phyloP scores from a whole-genome alignment of 2,888 invertebrate genomes.

The Tetragnatha montana region DNA sequence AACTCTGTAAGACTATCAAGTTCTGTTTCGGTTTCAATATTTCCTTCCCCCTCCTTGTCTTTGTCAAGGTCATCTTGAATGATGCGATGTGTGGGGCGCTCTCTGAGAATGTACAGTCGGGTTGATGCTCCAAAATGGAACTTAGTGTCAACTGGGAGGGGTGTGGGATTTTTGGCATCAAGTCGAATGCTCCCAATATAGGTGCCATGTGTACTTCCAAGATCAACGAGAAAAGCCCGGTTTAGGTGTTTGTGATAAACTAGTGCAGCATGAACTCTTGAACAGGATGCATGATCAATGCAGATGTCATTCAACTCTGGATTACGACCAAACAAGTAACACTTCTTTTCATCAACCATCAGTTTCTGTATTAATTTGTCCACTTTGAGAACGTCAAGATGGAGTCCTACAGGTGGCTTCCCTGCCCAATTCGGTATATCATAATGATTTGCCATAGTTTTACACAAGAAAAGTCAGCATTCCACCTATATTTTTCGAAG shows the following conservation, averaged over 20 bases:
- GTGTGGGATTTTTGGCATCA: conserved; percentile 94
- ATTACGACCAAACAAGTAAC: conserved; percentile 98
- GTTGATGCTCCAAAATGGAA: conserved; percentile 99
- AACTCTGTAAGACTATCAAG: conserved; percentile 99
- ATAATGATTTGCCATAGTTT: no score
- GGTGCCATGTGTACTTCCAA: conserved; percentile 99
- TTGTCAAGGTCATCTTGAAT: conserved; percentile 84
- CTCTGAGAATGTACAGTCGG: conserved; percentile 90
- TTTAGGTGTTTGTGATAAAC: conserved; percentile 97
- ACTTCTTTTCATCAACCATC: conserved; percentile 99
- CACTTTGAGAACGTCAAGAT: conserved; percentile 97
- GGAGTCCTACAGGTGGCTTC: conserved; percentile 96
- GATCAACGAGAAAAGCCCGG: conserved; percentile 95
- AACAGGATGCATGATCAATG: conserved; percentile 98
- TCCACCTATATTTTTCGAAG: no score
- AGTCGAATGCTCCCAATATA: conserved; percentile 93
- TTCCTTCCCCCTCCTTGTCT: conserved; percentile 81
- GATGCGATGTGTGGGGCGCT: conserved; percentile 81
- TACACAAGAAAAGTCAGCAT: no score
- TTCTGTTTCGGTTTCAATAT: conserved; percentile 95
- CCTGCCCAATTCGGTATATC: conserved; percentile 84
- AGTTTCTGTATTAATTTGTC: conserved; percentile 96
- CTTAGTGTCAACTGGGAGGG: conserved; percentile 92
- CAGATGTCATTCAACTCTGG: conserved; percentile 98
- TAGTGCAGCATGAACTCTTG: conserved; percentile 96